Evolutionary conservation across 2,797 vertebrate species (phyloP), one percentile per base, ranked within the genome.

Genomic region (Melanotaenia pygmaea): DNA sequence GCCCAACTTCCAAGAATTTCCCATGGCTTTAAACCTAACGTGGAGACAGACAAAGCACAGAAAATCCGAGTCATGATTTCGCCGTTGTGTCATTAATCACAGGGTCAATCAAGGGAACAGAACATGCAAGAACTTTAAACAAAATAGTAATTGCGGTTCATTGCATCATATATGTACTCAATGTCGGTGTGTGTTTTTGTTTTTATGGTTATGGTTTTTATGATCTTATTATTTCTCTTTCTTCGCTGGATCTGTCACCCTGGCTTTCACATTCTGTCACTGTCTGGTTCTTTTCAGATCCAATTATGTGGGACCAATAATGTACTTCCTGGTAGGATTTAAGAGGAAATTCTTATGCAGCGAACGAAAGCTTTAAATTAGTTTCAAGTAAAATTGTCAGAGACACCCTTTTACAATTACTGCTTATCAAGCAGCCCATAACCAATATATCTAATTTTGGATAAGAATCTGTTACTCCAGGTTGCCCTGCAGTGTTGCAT

Each of bases 291-390:
- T 51, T 64, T 60, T 69, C 61, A 75, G 34, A 63, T 12, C 8
- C n/a, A 80, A 69, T 82, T 74, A 73, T 79, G 84, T 76, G 35
- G 67, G 40, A 86, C 90, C 83, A 47, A 84, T 84, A 74, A 73
- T 60, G 79, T 62, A 74, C 67, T 62, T 81, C 71, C 60, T 61
- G 34, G 70, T 38, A 66, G 57, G 18, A 71, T 65, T 57, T 64
- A 76, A 85, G 80, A 83, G 72, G 66, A 81, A 74, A 73, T 79
- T 81, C 68, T 50, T 58, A 74, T 7, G 28, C 43, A 77, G 74
- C 74, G 83, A 86, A 79, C 63, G 79, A 69, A 63, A 83, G 80
- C 50, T 56, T 40, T 16, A 5, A 43, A 43, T 43, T 43, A 43
- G 40, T 43, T 16, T 18, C 16, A 43, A 18, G 14, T 43, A 43